phyloP scores from a whole-genome alignment of 2,113 vertebrate genomes.

The Galemys pyrenaicus region DNA sequence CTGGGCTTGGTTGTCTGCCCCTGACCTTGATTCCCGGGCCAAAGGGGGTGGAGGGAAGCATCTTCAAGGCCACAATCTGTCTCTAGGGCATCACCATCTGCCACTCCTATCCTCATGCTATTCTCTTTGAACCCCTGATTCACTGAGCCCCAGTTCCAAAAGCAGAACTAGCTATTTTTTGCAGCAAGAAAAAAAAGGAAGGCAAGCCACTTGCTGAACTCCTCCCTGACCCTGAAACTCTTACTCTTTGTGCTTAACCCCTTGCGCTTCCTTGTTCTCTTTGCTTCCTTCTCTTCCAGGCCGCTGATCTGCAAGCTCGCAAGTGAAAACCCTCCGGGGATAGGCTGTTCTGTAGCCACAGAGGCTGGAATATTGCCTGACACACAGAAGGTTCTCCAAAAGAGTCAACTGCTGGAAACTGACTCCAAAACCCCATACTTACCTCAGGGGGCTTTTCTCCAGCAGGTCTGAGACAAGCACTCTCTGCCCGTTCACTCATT shows the following conservation, averaged over 20 bases:
- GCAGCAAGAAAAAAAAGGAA: not conserved
- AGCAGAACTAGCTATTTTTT: constrained; percentile 68
- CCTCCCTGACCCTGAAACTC: constrained; percentile 40
- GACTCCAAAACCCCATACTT: not conserved
- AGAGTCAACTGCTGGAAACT: not conserved
- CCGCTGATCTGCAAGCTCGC: not conserved
- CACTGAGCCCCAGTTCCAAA: constrained; percentile 53
- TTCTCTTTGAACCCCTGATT: constrained; percentile 76
- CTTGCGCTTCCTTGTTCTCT: not conserved
- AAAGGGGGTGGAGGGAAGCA: constrained; percentile 9
- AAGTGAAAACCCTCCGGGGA: not conserved
- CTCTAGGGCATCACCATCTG: constrained; percentile 69
- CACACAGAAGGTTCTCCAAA: not conserved
- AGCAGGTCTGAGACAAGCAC: not conserved
- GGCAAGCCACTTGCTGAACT: constrained; percentile 18
- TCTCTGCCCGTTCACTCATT: not conserved
- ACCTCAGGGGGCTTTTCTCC: not conserved
- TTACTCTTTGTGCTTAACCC: constrained; percentile 44
- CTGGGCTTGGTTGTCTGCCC: constrained; percentile 58
- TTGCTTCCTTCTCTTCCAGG: not conserved
- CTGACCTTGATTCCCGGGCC: constrained; percentile 67
- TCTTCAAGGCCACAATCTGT: constrained; percentile 54
- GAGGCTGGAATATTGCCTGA: not conserved
- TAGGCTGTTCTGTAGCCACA: rapidly evolving
- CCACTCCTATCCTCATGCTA: constrained; percentile 35